Conservation (phyloP, 2,113 vertebrate genomes). For the Entosphenus tridentatus region DNA sequence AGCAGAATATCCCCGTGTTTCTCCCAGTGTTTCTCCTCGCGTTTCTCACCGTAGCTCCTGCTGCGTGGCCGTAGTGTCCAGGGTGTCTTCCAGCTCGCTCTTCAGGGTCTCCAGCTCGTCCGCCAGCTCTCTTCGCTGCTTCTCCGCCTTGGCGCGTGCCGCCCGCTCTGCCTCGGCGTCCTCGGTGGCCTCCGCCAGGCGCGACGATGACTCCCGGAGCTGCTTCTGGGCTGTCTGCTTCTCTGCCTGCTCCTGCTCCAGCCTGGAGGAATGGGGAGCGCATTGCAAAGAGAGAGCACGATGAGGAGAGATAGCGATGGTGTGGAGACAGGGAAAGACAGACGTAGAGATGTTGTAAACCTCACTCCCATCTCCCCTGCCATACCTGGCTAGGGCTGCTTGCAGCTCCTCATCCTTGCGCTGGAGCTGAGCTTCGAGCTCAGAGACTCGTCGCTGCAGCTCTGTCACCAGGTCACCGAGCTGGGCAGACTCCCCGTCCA, state of each 20-base stretch:
- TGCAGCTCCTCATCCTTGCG: slow-evolving; percentile 95
- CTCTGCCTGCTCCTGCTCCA: slow-evolving; percentile 73
- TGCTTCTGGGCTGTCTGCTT: slow-evolving; percentile 88
- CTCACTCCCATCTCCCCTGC: no score
- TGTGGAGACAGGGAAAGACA: no score
- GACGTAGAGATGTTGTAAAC: no score
- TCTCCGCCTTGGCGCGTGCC: slow-evolving; percentile 64
- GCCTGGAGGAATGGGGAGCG: slow-evolving; percentile 22
- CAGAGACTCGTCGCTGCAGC: slow-evolving; percentile 80
- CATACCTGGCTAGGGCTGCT: slow-evolving; percentile 58
- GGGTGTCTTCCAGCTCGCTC: slow-evolving; percentile 75
- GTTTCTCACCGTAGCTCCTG: slow-evolving; percentile 61
- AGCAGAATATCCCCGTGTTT: no score
- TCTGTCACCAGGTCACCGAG: slow-evolving; percentile 70
- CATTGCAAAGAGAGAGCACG: no score
- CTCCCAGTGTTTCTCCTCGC: slow-evolving; percentile 4
- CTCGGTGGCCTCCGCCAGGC: slow-evolving; percentile 76
- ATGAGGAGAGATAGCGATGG: no score
- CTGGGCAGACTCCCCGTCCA: slow-evolving; percentile 74
- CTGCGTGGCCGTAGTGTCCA: slow-evolving; percentile 77
- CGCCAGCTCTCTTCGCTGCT: slow-evolving; percentile 71
- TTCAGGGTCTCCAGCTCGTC: slow-evolving; percentile 90
- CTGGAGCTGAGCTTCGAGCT: slow-evolving; percentile 73
- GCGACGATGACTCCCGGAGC: slow-evolving; percentile 77
- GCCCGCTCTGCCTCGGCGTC: slow-evolving; percentile 67